Evolutionary conservation across 2,888 invertebrate genomes (phyloP).

Genomic region (Imbricaverruca yamaguchii): DNA sequence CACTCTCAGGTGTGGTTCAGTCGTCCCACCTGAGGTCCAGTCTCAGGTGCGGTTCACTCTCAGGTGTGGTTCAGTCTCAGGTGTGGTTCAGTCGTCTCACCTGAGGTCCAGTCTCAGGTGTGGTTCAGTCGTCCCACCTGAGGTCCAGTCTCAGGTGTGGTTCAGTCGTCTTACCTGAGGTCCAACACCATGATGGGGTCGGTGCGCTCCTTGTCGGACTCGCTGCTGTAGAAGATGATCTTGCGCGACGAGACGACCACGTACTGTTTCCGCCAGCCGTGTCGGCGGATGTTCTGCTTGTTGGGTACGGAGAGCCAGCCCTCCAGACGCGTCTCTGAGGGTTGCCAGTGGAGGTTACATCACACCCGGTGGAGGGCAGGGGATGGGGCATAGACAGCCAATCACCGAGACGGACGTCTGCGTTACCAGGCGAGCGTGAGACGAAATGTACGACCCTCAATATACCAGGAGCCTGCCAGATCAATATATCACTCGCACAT

Average conservation of each 20-base stretch:
- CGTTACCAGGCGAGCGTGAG: no score
- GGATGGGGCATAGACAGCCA: no score
- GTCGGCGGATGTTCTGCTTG: constrained; percentile 87
- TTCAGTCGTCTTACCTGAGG: constrained; percentile 61
- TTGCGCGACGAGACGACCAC: constrained; percentile 94
- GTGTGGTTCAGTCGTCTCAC: no score
- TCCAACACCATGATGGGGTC: constrained; percentile 92
- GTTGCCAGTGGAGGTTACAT: neutral
- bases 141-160: constrained; percentile 49
- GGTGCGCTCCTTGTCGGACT: constrained; percentile 86
- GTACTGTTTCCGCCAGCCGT: constrained; percentile 95
- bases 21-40: constrained; percentile 79
- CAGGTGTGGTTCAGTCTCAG: no score
- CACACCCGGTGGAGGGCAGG: no score
- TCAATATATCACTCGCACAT: no score
- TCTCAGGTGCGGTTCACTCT: no score
- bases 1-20: no score
- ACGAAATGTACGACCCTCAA: no score
- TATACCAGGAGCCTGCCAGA: no score
- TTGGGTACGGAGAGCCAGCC: constrained; percentile 94
- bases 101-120: no score
- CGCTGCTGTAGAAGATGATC: constrained; percentile 93
- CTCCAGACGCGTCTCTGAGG: constrained; percentile 56
- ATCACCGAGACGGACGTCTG: no score
- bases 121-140: constrained; percentile 53